Conservation (phyloP, 2,797 vertebrate species). For the Nyctibius grandis region DNA sequence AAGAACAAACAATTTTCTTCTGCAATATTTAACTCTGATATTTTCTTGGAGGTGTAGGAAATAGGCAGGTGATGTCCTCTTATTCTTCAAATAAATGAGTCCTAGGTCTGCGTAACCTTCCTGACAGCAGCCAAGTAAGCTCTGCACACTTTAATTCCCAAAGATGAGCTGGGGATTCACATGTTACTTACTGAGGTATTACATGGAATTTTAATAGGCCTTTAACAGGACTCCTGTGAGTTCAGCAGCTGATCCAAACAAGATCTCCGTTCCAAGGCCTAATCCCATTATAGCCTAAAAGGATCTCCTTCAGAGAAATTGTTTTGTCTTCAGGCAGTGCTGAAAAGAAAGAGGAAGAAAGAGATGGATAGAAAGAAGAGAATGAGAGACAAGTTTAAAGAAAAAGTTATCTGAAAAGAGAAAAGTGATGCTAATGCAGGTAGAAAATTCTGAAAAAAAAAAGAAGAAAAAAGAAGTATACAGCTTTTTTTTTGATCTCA, state of each 20-base stretch:
- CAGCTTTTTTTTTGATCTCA: background rate
- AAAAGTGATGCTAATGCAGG: conserved; percentile 6
- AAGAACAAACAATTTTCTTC: background rate
- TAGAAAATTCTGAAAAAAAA: background rate
- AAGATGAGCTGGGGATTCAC: conserved; percentile 32
- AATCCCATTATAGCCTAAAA: conserved; percentile 50
- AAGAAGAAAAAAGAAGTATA: background rate
- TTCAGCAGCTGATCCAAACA: conserved; percentile 56
- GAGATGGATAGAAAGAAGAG: background rate
- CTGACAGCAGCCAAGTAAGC: background rate
- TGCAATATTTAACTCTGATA: background rate
- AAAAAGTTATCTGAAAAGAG: background rate
- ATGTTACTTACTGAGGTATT: conserved; percentile 45
- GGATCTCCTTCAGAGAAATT: conserved; percentile 50
- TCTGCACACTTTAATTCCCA: conserved; percentile 6
- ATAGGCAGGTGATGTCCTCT: background rate
- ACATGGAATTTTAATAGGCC: conserved; percentile 50
- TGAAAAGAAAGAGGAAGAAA: background rate
- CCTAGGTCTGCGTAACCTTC: background rate
- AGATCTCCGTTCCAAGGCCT: background rate
- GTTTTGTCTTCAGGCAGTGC: background rate
- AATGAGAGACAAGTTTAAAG: background rate
- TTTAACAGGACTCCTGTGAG: conserved; percentile 51
- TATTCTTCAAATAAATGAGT: conserved; percentile 19
- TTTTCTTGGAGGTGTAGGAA: background rate